Conservation (phyloP, 2,888 invertebrate genomes). For the Rhagonycha lutea region DNA sequence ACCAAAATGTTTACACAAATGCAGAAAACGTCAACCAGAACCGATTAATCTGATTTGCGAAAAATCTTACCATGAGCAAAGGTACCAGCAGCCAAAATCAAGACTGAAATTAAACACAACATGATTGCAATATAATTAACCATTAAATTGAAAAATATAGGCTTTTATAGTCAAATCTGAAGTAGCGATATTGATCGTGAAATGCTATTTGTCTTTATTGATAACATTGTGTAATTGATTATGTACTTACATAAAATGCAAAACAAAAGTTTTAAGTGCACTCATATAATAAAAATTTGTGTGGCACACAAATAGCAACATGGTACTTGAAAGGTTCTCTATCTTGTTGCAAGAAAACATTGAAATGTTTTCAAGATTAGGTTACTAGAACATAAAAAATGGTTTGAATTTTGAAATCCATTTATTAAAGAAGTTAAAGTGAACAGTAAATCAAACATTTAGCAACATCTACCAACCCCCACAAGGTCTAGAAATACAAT, state of each 20-base stretch:
- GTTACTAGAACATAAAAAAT: too few relatives aligned
- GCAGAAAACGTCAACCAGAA: too few relatives aligned
- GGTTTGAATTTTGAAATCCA: too few relatives aligned
- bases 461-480: too few relatives aligned
- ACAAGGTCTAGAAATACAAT: too few relatives aligned
- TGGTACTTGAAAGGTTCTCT: neutral
- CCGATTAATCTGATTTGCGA: neutral
- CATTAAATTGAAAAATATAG: neutral
- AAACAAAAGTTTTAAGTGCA: neutral
- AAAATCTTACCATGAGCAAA: neutral
- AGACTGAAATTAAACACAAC: neutral
- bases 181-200: neutral
- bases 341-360: too few relatives aligned
- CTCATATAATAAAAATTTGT: neutral
- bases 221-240: neutral
- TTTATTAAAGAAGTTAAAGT: too few relatives aligned
- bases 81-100: neutral
- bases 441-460: too few relatives aligned
- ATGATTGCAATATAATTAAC: neutral
- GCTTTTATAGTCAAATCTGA: neutral
- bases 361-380: too few relatives aligned
- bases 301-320: neutral
- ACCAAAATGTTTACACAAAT: too few relatives aligned
- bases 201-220: neutral
- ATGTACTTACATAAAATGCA: neutral